These are phyloP conservation scores for Diabrotica balteata DNA, from an alignment of 2,888 invertebrate genomes.

Conservation along the genomic window DNA sequence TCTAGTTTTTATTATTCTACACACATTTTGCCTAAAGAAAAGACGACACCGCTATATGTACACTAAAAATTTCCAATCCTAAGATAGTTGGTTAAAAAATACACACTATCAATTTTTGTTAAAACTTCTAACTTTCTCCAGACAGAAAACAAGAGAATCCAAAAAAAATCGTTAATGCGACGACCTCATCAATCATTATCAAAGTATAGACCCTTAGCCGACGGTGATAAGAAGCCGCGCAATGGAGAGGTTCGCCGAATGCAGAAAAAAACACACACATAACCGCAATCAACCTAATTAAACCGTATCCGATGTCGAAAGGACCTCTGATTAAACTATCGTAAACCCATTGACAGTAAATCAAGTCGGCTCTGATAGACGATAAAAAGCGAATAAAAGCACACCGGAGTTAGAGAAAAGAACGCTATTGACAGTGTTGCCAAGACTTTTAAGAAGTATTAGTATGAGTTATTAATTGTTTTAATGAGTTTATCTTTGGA, in stretches of 20 bases:
- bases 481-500: too few relatives aligned
- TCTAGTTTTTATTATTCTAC: too few relatives aligned
- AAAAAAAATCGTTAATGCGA: neutral
- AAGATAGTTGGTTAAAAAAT: too few relatives aligned
- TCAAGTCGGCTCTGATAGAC: conserved; percentile 46
- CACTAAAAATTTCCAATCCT: too few relatives aligned
- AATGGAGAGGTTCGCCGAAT: neutral
- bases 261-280: conserved; percentile 12
- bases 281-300: conserved; percentile 33
- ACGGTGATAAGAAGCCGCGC: conserved; percentile 8
- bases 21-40: too few relatives aligned
- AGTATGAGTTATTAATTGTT: too few relatives aligned
- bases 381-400: conserved; percentile 48
- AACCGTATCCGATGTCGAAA: conserved; percentile 28
- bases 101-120: too few relatives aligned
- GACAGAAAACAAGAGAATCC: too few relatives aligned
- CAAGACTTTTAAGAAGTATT: neutral
- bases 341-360: conserved; percentile 51
- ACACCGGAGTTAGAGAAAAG: conserved; percentile 27
- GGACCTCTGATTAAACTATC: conserved; percentile 47
- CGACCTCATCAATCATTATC: conserved; percentile 19
- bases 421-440: conserved; percentile 9
- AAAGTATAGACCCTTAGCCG: conserved; percentile 10
- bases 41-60: too few relatives aligned
- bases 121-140: too few relatives aligned